These are phyloP conservation scores for Volucella bombylans DNA, from an alignment of 2,888 invertebrate genomes.

Conservation along the genomic window DNA sequence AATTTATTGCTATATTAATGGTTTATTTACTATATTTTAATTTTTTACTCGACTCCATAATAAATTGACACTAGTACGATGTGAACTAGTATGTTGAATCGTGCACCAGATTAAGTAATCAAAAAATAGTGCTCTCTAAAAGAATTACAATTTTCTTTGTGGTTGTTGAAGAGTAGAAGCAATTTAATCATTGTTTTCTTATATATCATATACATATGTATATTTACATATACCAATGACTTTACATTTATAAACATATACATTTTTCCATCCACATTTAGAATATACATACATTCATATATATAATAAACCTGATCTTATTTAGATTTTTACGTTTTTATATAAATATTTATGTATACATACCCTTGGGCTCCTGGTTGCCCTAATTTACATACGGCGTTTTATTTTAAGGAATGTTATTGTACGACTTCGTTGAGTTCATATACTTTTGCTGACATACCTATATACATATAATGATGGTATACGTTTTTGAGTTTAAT, in stretches of 20 bases:
- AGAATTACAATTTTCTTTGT: conserved; percentile 18
- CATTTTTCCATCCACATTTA: too few relatives aligned
- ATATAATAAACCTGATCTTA: too few relatives aligned
- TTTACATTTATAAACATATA: too few relatives aligned
- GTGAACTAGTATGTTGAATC: too few relatives aligned
- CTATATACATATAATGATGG: conserved; percentile 1
- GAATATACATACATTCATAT: background rate
- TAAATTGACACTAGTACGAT: conserved; percentile 42
- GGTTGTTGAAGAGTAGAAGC: conserved; percentile 3
- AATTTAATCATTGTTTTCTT: background rate
- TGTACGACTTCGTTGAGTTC: conserved; percentile 8
- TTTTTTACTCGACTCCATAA: conserved; percentile 11
- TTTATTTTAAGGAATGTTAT: conserved; percentile 45
- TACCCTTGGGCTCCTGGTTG: background rate
- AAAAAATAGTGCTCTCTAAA: conserved; percentile 6
- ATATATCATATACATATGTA: background rate
- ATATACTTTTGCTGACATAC: background rate
- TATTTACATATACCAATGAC: background rate
- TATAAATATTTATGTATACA: background rate
- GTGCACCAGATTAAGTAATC: too few relatives aligned
- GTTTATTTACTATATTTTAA: conserved; percentile 2
- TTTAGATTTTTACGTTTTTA: too few relatives aligned
- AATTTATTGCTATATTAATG: conserved; percentile 54
- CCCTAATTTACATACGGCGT: conserved; percentile 55
- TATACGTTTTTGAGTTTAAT: conserved; percentile 22